Conservation (phyloP, 35 echinoderm and acorn worm species). For the Lytechinus variegatus region DNA sequence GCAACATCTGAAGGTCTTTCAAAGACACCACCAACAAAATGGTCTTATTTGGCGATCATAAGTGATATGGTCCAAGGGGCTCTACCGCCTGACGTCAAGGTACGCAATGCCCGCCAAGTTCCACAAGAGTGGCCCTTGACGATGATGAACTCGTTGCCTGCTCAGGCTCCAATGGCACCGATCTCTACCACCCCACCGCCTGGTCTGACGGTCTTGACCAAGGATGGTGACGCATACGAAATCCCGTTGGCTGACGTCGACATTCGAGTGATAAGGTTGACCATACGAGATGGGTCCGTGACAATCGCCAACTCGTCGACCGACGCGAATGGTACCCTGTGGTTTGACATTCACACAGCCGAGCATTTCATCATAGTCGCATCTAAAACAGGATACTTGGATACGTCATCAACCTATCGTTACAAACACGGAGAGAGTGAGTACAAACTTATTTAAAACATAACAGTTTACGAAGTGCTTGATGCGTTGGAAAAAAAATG, state of each 20-base stretch:
- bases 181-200: background rate
- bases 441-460: background rate
- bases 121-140: slow-evolving; percentile 36
- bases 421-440: slow-evolving; percentile 62
- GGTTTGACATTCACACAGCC: slow-evolving; percentile 51
- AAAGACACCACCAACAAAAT: slow-evolving; percentile 29
- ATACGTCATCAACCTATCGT: slow-evolving; percentile 54
- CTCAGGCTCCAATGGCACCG: background rate
- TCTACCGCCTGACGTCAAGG: slow-evolving; percentile 37
- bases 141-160: background rate
- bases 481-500: no score
- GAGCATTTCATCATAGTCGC: slow-evolving; percentile 64
- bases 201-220: background rate
- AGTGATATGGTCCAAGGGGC: background rate
- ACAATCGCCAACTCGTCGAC: background rate
- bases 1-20: background rate
- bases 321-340: slow-evolving; percentile 46
- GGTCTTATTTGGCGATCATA: slow-evolving; percentile 23
- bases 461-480: no score
- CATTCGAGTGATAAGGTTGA: background rate
- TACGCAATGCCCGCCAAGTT: slow-evolving; percentile 43
- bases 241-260: background rate
- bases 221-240: background rate
- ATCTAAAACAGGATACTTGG: slow-evolving; percentile 56
- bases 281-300: background rate